These are phyloP conservation scores for Phyllostomus hastatus DNA, from an alignment of 2,113 vertebrate species.

Conservation along the genomic window DNA sequence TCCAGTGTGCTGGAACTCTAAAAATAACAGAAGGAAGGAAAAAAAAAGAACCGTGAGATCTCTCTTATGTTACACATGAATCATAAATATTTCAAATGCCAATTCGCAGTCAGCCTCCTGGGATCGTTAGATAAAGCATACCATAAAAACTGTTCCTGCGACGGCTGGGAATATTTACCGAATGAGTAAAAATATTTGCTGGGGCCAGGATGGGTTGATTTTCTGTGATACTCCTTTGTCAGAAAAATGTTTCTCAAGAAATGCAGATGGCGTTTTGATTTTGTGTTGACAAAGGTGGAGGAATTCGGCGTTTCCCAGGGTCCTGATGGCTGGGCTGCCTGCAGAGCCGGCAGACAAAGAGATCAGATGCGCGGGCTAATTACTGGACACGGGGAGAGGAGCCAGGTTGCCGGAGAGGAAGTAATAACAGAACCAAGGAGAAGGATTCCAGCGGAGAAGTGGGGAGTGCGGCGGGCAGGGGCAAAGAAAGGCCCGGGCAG, in stretches of 20 bases:
- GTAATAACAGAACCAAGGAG: conserved; percentile 16
- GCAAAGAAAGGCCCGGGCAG: neutral
- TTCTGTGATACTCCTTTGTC: conserved; percentile 36
- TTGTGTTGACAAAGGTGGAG: conserved; percentile 55
- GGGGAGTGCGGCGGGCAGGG: neutral
- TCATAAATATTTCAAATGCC: conserved; percentile 67
- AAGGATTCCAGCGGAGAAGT: neutral
- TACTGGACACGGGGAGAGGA: neutral
- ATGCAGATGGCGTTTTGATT: conserved; percentile 68
- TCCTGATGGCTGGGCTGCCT: neutral
- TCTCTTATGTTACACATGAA: neutral
- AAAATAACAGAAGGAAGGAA: neutral
- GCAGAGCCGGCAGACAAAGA: conserved; percentile 52
- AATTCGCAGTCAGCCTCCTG: neutral
- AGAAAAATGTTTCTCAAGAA: conserved; percentile 53
- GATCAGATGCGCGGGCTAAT: conserved; percentile 42
- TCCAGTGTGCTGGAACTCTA: neutral
- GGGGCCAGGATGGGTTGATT: conserved; percentile 44
- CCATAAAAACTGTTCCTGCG: neutral
- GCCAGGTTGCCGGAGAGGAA: neutral
- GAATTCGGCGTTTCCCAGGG: conserved; percentile 53
- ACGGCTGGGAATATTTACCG: conserved; percentile 49
- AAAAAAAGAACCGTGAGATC: neutral
- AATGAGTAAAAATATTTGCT: conserved; percentile 51
- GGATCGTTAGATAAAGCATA: conserved; percentile 52